Evolutionary conservation across 2,888 invertebrate genomes (phyloP).

Genomic region (Cosmia trapezina): DNA sequence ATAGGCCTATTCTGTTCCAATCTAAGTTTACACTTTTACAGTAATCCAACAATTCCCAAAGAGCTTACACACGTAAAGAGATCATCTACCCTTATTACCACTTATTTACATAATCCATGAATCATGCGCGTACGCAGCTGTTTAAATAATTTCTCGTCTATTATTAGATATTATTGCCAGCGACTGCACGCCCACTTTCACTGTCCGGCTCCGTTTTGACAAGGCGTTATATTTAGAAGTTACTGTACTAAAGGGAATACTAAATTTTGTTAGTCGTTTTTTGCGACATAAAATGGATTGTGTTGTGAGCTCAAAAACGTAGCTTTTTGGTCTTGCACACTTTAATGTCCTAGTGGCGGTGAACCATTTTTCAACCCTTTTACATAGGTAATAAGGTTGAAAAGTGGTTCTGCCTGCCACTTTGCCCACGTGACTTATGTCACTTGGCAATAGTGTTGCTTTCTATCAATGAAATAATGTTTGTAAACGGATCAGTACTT

Average conservation of each 20-base stretch:
- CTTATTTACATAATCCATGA: conserved; percentile 63
- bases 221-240: conserved; percentile 49
- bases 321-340: not conserved
- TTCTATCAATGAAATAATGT: too few species aligned
- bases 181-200: conserved; percentile 49
- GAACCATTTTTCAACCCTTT: too few species aligned
- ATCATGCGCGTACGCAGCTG: conserved; percentile 63
- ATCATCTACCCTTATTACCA: conserved; percentile 19
- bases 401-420: too few species aligned
- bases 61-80: conserved; percentile 13
- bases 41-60: not conserved
- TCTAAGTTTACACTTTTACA: too few species aligned
- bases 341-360: not conserved
- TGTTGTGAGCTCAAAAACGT: not conserved
- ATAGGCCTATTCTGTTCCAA: too few species aligned
- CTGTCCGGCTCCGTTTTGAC: conserved; percentile 49
- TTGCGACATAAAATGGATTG: conserved; percentile 8
- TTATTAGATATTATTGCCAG: conserved; percentile 45
- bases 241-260: conserved; percentile 3
- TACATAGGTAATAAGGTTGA: too few species aligned
- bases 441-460: too few species aligned
- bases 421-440: too few species aligned
- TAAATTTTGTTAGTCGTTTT: conserved; percentile 19
- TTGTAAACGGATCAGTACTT: too few species aligned
- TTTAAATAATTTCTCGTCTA: conserved; percentile 61